These are phyloP conservation scores for Emydoidea blandingii DNA, from an alignment of 2,797 vertebrate genomes.

Conservation along the genomic window DNA sequence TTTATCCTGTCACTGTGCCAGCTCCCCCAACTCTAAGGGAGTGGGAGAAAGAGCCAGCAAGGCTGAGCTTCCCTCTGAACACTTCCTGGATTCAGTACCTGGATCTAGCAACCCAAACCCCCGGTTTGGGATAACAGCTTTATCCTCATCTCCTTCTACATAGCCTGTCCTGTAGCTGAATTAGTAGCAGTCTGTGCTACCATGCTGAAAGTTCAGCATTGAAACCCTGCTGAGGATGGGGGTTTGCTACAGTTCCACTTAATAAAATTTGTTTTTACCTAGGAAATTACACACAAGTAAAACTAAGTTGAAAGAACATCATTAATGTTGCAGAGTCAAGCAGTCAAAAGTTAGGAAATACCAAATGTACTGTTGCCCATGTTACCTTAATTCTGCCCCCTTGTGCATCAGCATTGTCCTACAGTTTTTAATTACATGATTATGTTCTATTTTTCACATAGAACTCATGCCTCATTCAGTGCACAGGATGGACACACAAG, in stretches of 20 bases:
- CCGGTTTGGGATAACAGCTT: not conserved
- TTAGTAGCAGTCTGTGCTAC: not conserved
- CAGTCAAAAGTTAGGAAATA: not conserved
- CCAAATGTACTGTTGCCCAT: not conserved
- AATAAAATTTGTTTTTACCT: not conserved
- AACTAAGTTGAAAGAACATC: not conserved
- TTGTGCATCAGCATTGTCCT: not conserved
- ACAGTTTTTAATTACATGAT: not conserved
- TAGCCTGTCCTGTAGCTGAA: not conserved
- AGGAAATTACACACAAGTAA: not conserved
- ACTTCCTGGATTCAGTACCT: not conserved
- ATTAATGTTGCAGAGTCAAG: not conserved
- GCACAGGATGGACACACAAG: not conserved
- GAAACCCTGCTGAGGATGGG: not conserved
- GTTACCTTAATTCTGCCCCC: not conserved
- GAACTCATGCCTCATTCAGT: not conserved
- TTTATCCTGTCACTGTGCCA: not conserved
- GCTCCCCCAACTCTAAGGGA: not conserved
- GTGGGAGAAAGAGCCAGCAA: not conserved
- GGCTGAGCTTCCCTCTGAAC: not conserved
- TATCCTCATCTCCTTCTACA: not conserved
- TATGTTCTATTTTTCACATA: not conserved
- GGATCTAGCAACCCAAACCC: not conserved
- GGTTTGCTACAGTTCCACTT: not conserved
- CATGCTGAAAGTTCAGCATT: not conserved